phyloP scores from a whole-genome alignment of 2,113 vertebrate species.

The Sorex fumeus region DNA sequence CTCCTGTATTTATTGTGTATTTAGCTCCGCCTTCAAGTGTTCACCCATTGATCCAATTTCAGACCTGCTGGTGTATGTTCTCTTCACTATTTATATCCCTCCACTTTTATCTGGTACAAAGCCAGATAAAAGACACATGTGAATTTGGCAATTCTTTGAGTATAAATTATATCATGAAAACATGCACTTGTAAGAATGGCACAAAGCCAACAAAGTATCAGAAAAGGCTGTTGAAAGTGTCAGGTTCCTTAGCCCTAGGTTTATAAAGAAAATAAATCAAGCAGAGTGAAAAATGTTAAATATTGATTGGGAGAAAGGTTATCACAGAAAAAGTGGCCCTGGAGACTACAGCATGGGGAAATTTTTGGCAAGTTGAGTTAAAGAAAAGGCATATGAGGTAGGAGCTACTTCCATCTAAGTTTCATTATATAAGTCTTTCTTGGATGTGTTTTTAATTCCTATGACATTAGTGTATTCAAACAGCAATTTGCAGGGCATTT shows the following conservation, averaged over 20 bases:
- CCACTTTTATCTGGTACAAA: rapidly evolving
- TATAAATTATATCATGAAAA: not conserved
- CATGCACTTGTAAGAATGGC: not conserved
- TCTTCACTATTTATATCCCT: not conserved
- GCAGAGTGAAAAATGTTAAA: not conserved
- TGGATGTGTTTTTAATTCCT: conserved; percentile 11
- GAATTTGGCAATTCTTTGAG: not conserved
- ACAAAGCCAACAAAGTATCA: not conserved
- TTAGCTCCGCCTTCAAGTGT: not conserved
- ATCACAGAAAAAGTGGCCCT: not conserved
- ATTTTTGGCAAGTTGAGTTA: not conserved
- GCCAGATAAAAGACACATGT: not conserved
- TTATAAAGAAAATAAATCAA: not conserved
- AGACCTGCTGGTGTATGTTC: rapidly evolving
- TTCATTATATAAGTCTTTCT: not conserved
- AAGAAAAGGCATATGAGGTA: not conserved
- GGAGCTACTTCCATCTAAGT: not conserved
- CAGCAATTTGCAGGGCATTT: not conserved
- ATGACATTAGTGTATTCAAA: not conserved
- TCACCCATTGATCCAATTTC: not conserved
- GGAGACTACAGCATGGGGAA: not conserved
- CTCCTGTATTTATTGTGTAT: not conserved
- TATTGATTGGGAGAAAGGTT: not conserved
- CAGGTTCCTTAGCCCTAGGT: not conserved
- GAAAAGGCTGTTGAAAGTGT: not conserved